Evolutionary conservation across 2,888 invertebrate genomes (phyloP), one percentile per base, ranked within the genome.

Genomic region (Diarsia rubi): DNA sequence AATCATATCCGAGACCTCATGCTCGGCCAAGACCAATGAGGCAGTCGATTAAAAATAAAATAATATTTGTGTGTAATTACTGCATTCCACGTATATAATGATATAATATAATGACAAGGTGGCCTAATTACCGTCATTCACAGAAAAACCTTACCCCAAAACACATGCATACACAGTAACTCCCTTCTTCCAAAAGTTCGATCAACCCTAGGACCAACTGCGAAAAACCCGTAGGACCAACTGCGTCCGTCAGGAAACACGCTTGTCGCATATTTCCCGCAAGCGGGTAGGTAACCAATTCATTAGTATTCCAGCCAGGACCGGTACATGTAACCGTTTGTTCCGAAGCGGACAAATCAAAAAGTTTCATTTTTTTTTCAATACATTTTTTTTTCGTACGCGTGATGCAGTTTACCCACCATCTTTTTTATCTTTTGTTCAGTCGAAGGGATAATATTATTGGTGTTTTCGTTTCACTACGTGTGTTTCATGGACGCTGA

Each of bases 271-370:
- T 83, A 81, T 81, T 86, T 81, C 82, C 84, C 85, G 70, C 77
- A 75, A 83, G 80, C 84, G 85, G 60, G 80, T 76, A 85, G 86
- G 88, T 88, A 86, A 87, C 90, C 90, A 90, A 90, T 92, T 92
- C 92, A 92, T 92, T 92, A 92, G 90, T 91, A 92, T 92, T 91
- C 92, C 76, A 84, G 76, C 86, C 84, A 86, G 79, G 84, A 82
- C 80, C 71, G 69, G 76, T 81, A 78, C 84, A 75, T n/a, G 79
- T 85, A 85, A 76, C 81, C 79, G 85, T 79, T 85, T 86, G 78
- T 86, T 71, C 69, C 75, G 69, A 80, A 84, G 80, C 82, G 84
- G 80, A 88, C 86, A 86, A 89, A 90, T 89, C 90, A 87, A 90
- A 89, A 89, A 84, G 87, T 89, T 86, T 75, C 81, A 67, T 78